Base-by-base conservation (phyloP, 2,888 invertebrate species). In the Dryococelus australis region DNA sequence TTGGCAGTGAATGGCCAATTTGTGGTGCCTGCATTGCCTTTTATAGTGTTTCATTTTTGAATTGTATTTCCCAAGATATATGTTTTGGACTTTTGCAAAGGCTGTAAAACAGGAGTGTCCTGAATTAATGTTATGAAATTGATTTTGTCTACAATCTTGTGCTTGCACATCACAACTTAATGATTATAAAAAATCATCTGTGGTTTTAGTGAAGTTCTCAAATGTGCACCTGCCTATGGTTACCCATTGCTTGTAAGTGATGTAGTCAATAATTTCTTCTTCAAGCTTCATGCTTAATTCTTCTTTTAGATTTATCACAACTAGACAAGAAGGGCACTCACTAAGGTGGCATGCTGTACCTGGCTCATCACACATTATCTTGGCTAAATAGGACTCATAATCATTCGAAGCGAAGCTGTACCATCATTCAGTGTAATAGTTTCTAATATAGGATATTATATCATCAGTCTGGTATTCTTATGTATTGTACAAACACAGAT, bases 341-440 rank as follows among this genome's bases (percentile, higher is more conserved):
- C 28, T 80, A 16, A 83, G 12, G 10, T 83, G 28, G 24, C 83
- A 83, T 20, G 12, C 83, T 20, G 2, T 47, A 24, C 16, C 3
- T 65, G 65, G n/a, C 20, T 0, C 24, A 65, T 65, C n/a, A 65
- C 65, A 65, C 65, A 65, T 65, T 20, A 65, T 65, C n/a, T 24
- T 65, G 24, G n/a, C 20, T n/a, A 65, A 65, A 20, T n/a, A 65
- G 65, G 8, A n/a, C 65, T 65, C 2, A 24, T 65, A 65, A 65
- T 65, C n/a, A n/a, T 16, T 20, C 35, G 4, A 35, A 35, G 35
- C 35, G 4, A 35, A 35, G 35, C 35, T 35, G 35, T n/a, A n/a
- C n/a, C 65, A 65, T 65, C n/a, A 65, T 65, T n/a, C n/a, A 65
- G n/a, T 65, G n/a, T n/a, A 65, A 65, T n/a, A n/a, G 35, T n/a